phyloP scores from a whole-genome alignment of 2,797 vertebrate genomes.

The Argya squamiceps region DNA sequence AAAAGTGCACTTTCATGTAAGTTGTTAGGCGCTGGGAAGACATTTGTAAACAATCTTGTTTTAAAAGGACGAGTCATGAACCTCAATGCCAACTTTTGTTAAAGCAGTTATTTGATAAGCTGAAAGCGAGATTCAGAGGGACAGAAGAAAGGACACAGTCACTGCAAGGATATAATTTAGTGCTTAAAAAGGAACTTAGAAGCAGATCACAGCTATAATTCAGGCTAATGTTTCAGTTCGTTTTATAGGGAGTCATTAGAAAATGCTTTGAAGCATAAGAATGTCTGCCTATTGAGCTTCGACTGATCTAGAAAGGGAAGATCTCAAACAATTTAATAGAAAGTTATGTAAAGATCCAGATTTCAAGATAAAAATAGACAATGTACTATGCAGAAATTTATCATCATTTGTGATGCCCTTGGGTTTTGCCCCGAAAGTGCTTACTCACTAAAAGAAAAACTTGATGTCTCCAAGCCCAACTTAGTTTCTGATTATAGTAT shows the following conservation, averaged over 20 bases:
- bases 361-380: slow-evolving; percentile 46
- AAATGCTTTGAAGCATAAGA: slow-evolving; percentile 29
- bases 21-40: not conserved
- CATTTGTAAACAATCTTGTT: slow-evolving; percentile 32
- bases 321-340: slow-evolving; percentile 35
- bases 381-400: not conserved
- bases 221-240: slow-evolving; percentile 37
- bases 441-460: slow-evolving; percentile 9
- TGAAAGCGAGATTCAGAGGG: not conserved
- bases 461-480: slow-evolving; percentile 7
- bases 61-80: slow-evolving; percentile 27
- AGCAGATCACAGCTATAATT: slow-evolving; percentile 44
- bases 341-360: slow-evolving; percentile 52
- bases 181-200: slow-evolving; percentile 1
- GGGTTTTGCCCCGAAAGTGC: slow-evolving; percentile 36
- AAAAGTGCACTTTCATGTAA: not conserved
- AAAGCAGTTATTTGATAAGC: slow-evolving; percentile 24
- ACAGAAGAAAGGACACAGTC: slow-evolving; percentile 21
- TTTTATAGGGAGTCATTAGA: slow-evolving; percentile 35
- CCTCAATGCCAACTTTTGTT: not conserved
- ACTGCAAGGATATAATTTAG: slow-evolving; percentile 12
- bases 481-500: slow-evolving; percentile 49
- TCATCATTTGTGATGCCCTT: slow-evolving; percentile 10
- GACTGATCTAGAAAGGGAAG: not conserved
- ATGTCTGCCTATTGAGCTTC: slow-evolving; percentile 16